Conservation (phyloP, 2,888 invertebrate species). For the Lithosia quadra region DNA sequence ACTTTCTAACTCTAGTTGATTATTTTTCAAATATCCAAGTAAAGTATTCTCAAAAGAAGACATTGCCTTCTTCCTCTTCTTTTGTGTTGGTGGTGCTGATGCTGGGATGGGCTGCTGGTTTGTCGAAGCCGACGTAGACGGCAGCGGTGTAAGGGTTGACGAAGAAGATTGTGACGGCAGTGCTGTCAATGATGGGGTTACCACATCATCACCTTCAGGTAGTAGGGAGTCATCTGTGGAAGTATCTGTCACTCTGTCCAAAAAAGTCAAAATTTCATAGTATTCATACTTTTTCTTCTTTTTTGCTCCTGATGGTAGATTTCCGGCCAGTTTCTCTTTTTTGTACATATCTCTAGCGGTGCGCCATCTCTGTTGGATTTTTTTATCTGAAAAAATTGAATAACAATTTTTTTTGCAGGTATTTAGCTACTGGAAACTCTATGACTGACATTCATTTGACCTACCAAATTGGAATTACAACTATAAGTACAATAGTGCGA, state of each 20-base stretch:
- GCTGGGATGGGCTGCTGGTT: background rate
- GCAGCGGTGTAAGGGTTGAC: background rate
- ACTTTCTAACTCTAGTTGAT: background rate
- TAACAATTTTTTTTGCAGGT: background rate
- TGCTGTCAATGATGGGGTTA: background rate
- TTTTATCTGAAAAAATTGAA: background rate
- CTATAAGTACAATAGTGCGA: constrained; percentile 26
- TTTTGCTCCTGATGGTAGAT: constrained; percentile 5
- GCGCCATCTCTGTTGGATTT: too few relatives aligned
- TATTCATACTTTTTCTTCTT: constrained; percentile 11
- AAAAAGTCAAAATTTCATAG: background rate
- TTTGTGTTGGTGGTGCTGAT: background rate
- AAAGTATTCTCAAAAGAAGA: background rate
- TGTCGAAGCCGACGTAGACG: background rate
- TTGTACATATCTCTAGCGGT: constrained; percentile 14
- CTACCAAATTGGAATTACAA: constrained; percentile 25
- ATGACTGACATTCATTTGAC: constrained; percentile 20
- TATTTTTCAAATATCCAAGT: background rate
- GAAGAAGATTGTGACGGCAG: constrained; percentile 2
- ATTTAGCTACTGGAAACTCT: constrained; percentile 22
- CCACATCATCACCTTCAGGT: too few relatives aligned
- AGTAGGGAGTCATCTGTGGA: background rate
- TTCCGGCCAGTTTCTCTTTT: constrained; percentile 6
- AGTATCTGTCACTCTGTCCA: background rate
- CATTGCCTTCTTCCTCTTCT: background rate